Evolutionary conservation across 1,140 invertebrate species (phyloP), one percentile per base, ranked within the genome.

Genomic region (Mercenaria mercenaria): DNA sequence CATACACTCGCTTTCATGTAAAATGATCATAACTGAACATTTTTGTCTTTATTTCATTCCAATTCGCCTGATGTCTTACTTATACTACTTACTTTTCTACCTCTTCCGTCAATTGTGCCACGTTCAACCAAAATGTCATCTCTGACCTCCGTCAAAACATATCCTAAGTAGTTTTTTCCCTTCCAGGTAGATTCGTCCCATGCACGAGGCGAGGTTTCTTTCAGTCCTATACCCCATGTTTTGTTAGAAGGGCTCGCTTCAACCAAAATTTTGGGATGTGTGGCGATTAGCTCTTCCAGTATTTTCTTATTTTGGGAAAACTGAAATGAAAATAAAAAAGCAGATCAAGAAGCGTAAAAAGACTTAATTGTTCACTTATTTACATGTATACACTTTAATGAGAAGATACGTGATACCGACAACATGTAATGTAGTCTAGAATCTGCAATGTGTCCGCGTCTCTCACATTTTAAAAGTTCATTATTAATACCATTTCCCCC

Each of bases 161-260:
- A 56, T 15, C 95, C 95, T 20, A 95, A 84, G 11, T 92, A 72
- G 82, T 95, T 95, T 34, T 90, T 56, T 18, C 94, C 95, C 34
- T 83, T 67, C 94, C 94, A 95, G 18, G 77, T 92, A 0, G 43
- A 32, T 69, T 86, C 79, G 72, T 91, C 72, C 50, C 61, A 79
- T 0, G 93, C 93, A 18, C 69, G n/a, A 20, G 90, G 90, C 67
- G 94, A 92, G 4, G 91, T 67, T 20, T 67, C 84, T 39, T 50
- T 80, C n/a, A 94, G 59, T n/a, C 94, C 94, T 47, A 95, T 94
- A 37, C 91, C 90, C 90, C 90, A 91, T 13, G 80, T 80, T 29
- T 3, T 69, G 50, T 90, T 82, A 79, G 67, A 79, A 50, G 89
- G 89, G 80, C 82, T 90, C 0, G 89, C 89, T 72, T 85, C 81